Percentiles rank a stretch among this genome's conserved stretches.
Conservation (phyloP, 1,140 invertebrate genomes). For the Dreissena polymorpha region DNA sequence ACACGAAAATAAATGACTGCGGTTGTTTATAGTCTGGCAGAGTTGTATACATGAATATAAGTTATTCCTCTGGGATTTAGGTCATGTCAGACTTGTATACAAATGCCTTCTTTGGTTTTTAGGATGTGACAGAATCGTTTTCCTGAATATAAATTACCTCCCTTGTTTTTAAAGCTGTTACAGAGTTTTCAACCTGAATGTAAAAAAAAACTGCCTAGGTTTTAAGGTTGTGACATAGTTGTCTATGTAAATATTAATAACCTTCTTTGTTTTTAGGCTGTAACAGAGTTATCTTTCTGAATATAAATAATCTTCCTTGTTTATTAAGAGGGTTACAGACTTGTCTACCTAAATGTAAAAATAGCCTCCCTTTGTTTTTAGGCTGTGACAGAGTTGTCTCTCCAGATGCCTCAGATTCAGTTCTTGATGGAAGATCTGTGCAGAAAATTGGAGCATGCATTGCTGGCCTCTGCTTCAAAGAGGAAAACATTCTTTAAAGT, state of each 20-base stretch:
- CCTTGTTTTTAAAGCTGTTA: too few species aligned
- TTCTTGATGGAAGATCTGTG: slow-evolving; percentile 80
- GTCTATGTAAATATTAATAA: background rate
- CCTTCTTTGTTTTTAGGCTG: background rate
- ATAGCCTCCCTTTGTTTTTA: slow-evolving; percentile 7
- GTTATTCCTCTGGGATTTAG: too few species aligned
- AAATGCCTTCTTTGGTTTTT: too few species aligned
- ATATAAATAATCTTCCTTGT: background rate
- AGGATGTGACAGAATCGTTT: too few species aligned
- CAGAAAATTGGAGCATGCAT: slow-evolving; percentile 77
- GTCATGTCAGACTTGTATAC: too few species aligned
- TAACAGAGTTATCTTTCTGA: background rate
- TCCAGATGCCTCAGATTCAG: slow-evolving; percentile 79
- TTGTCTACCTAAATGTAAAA: slow-evolving; percentile 74
- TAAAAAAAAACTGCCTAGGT: too few species aligned
- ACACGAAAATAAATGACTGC: too few species aligned
- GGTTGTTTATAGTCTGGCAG: too few species aligned
- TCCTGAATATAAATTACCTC: too few species aligned
- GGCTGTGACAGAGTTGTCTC: slow-evolving; percentile 64
- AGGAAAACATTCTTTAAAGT: slow-evolving; percentile 73
- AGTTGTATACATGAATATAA: too few species aligned
- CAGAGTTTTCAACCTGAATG: too few species aligned
- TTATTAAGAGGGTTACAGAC: slow-evolving; percentile 57
- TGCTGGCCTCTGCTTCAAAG: slow-evolving; percentile 71
- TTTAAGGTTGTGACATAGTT: too few species aligned